A percentile compares a stretch with the other conserved stretches of the same genome.
Evolutionary conservation across 2,888 invertebrate species (phyloP).

Genomic region (Panopea generosa): DNA sequence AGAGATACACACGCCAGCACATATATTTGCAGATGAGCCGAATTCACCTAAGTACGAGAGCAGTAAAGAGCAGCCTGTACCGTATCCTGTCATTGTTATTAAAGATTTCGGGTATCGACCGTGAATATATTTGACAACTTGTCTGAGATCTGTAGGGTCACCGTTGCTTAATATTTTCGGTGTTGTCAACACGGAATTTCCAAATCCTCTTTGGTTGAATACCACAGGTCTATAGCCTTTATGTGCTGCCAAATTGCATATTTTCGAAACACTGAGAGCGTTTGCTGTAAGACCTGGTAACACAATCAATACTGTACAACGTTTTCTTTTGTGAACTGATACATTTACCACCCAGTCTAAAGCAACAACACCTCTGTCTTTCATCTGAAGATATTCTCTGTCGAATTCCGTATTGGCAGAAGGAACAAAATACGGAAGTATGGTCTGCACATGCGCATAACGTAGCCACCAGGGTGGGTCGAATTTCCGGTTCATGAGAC

Average conservation of each 20-base stretch:
- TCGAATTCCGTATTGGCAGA: constrained; percentile 60
- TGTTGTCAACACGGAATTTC: constrained; percentile 75
- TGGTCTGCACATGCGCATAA: constrained; percentile 77
- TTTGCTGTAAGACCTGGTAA: constrained; percentile 76
- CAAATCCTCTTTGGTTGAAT: constrained; percentile 80
- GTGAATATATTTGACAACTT: constrained; percentile 77
- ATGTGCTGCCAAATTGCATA: constrained; percentile 69
- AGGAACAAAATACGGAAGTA: constrained; percentile 68
- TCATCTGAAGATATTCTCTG: constrained; percentile 78
- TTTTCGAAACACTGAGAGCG: constrained; percentile 63
- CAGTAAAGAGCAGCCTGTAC: constrained; percentile 77
- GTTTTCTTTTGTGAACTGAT: constrained; percentile 65
- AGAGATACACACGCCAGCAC: constrained; percentile 77
- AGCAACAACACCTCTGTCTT: constrained; percentile 79
- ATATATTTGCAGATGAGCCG: constrained; percentile 77
- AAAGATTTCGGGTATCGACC: constrained; percentile 68
- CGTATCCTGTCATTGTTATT: constrained; percentile 75
- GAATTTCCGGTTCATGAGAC: constrained; percentile 72
- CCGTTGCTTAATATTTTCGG: constrained; percentile 78
- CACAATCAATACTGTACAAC: constrained; percentile 71
- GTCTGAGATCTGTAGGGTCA: constrained; percentile 78
- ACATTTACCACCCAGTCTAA: constrained; percentile 78
- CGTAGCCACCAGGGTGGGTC: constrained; percentile 73
- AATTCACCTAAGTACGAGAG: constrained; percentile 82
- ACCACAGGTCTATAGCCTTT: constrained; percentile 78